Evolutionary conservation across 2,797 vertebrate species (phyloP).

Genomic region (Pogoniulus pusillus): DNA sequence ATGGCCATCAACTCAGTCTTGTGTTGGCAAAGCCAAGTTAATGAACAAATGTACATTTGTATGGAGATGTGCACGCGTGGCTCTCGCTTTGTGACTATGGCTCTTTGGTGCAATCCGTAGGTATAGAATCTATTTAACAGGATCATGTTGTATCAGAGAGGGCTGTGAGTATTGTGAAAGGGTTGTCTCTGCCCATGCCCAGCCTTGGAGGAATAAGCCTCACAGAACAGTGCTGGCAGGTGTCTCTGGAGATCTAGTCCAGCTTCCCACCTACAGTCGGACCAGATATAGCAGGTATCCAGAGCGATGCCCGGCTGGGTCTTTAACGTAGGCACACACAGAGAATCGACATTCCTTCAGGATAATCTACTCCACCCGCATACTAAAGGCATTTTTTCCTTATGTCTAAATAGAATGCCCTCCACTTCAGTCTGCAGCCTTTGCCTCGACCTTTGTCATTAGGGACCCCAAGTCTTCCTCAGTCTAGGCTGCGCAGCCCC

Average conservation of each 20-base stretch:
- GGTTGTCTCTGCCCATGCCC: background rate
- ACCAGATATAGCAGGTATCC: background rate
- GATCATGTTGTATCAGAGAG: background rate
- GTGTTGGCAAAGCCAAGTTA: background rate
- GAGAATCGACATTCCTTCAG: rapidly evolving
- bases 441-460: background rate
- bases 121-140: background rate
- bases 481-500: background rate
- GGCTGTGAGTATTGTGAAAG: background rate
- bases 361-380: background rate
- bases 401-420: background rate
- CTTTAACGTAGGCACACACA: background rate
- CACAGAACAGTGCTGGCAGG: background rate
- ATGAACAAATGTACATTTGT: rapidly evolving
- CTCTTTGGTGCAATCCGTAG: background rate
- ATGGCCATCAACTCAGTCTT: background rate
- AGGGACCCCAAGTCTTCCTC: rapidly evolving
- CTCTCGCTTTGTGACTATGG: background rate
- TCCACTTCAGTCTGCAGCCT: rapidly evolving
- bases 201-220: background rate
- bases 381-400: background rate
- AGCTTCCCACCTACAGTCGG: background rate
- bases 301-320: rapidly evolving
- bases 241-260: background rate
- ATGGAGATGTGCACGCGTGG: background rate